These are phyloP conservation scores for Oceanodroma leucorhoa DNA, from an alignment of 2,797 vertebrate species.

Conservation along the genomic window DNA sequence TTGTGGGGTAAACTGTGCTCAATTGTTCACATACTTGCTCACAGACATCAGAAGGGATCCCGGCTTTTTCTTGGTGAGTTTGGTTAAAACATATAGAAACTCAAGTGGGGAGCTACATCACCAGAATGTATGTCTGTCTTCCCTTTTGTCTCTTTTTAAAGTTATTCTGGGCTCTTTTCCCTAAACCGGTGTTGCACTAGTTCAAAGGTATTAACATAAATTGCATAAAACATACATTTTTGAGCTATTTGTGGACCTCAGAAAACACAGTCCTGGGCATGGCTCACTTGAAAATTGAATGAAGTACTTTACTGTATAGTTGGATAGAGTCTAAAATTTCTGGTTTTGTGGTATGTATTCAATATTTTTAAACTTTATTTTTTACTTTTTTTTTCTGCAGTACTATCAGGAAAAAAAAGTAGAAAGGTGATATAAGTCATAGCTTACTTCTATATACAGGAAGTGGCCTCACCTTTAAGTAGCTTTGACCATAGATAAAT, in stretches of 20 bases:
- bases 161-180: background rate
- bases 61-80: rapidly evolving
- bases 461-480: background rate
- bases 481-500: background rate
- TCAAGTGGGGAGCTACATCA: background rate
- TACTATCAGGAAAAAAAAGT: background rate
- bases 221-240: background rate
- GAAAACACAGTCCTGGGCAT: background rate
- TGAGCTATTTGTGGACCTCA: background rate
- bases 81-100: background rate
- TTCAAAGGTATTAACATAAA: background rate
- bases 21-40: background rate
- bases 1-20: background rate
- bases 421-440: background rate
- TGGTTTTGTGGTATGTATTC: background rate
- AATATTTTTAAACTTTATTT: background rate
- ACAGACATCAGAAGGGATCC: background rate
- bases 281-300: background rate
- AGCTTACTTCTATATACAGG: background rate
- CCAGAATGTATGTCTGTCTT: background rate
- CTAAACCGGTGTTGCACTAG: background rate
- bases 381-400: background rate
- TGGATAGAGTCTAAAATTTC: background rate
- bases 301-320: background rate
- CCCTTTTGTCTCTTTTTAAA: background rate